phyloP scores from a whole-genome alignment of 2,113 vertebrate genomes.

The Anguilla rostrata region DNA sequence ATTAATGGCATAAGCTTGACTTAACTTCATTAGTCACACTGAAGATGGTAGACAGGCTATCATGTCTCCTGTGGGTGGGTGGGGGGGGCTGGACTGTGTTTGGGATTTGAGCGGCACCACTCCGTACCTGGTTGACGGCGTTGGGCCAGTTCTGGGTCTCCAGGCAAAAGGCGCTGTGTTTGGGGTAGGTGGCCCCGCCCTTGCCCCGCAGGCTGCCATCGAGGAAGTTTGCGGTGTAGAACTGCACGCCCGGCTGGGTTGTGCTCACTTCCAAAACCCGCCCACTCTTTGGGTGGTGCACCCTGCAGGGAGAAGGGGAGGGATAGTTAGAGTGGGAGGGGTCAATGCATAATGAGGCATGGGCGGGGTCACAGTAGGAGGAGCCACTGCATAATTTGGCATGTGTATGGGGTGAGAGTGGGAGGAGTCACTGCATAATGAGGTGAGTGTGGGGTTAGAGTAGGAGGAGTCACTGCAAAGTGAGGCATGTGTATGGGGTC shows the following conservation, averaged over 20 bases:
- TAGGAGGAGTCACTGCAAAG: background rate
- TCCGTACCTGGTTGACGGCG: constrained; percentile 84
- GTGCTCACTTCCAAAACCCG: constrained; percentile 82
- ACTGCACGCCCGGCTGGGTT: constrained; percentile 89
- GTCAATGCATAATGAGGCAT: background rate
- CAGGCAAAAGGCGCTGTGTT: constrained; percentile 87
- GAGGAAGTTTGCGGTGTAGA: constrained; percentile 93
- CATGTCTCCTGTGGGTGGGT: too few relatives aligned
- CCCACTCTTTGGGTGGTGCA: constrained; percentile 73
- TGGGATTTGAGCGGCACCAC: background rate
- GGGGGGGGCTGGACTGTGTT: background rate
- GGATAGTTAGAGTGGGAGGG: background rate
- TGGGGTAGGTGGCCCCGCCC: constrained; percentile 68
- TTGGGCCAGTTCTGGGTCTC: constrained; percentile 96
- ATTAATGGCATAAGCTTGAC: too few relatives aligned
- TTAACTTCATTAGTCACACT: too few relatives aligned
- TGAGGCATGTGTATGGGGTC: background rate
- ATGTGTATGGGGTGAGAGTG: background rate
- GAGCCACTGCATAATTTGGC: background rate
- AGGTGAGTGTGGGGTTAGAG: background rate
- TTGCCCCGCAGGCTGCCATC: constrained; percentile 84
- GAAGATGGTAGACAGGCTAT: too few relatives aligned
- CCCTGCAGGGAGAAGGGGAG: constrained; percentile 63
- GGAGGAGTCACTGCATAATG: background rate
- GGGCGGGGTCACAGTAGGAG: background rate